Conservation (phyloP, 1,140 invertebrate species). For the Drosophila yakuba region DNA sequence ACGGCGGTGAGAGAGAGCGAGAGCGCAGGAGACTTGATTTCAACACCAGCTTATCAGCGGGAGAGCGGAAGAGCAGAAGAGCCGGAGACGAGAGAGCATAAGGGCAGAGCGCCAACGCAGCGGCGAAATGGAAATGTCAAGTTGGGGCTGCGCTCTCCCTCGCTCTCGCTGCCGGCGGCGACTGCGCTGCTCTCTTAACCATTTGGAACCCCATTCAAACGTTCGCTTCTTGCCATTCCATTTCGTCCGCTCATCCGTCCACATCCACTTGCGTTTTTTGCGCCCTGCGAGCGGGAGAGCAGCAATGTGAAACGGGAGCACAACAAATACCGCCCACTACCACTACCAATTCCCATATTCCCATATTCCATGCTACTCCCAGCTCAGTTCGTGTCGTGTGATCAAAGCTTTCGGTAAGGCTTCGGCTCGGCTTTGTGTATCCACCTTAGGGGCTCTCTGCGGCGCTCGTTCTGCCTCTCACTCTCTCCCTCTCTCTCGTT, state of each 20-base stretch:
- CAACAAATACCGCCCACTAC: constrained; percentile 51
- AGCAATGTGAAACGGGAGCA: constrained; percentile 44
- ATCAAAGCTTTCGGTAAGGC: constrained; percentile 53
- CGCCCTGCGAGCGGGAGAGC: constrained; percentile 24
- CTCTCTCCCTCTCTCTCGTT: not conserved
- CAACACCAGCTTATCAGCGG: constrained; percentile 66
- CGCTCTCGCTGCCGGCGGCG: constrained; percentile 31
- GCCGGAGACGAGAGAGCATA: constrained; percentile 8
- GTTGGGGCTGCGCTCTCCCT: constrained; percentile 33
- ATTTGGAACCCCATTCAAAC: constrained; percentile 66
- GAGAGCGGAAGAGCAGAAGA: not conserved
- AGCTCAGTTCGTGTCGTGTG: constrained; percentile 55
- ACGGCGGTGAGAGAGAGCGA: constrained; percentile 49
- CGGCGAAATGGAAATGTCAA: constrained; percentile 70
- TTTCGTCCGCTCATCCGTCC: constrained; percentile 82
- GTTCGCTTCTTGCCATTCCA: constrained; percentile 73
- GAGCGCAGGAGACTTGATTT: constrained; percentile 52
- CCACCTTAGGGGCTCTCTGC: constrained; percentile 26
- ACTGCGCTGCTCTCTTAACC: constrained; percentile 52
- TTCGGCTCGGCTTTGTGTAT: constrained; percentile 25
- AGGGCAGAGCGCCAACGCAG: constrained; percentile 75
- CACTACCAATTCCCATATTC: constrained; percentile 57
- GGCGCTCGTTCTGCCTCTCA: constrained; percentile 8
- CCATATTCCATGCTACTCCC: constrained; percentile 25
- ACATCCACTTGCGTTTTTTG: constrained; percentile 76